Evolutionary conservation across 2,797 vertebrate species (phyloP).

Genomic region (Hafferia zeledoni): DNA sequence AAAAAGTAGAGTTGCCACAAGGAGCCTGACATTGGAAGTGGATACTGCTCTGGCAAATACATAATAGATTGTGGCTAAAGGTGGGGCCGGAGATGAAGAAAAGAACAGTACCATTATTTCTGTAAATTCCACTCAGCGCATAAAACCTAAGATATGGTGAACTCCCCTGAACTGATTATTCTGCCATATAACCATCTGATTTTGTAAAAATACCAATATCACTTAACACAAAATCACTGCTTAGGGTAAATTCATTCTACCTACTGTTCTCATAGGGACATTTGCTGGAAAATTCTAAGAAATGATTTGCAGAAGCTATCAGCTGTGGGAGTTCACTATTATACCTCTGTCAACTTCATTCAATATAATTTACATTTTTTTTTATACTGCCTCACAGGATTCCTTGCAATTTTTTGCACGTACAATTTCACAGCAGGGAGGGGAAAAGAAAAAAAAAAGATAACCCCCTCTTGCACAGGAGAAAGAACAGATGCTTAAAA

Average conservation of each 20-base stretch:
- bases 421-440: slow-evolving; percentile 78
- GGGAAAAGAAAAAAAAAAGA: neutral
- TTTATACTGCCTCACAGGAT: slow-evolving; percentile 73
- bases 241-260: slow-evolving; percentile 74
- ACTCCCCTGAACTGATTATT: slow-evolving; percentile 67
- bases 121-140: slow-evolving; percentile 27
- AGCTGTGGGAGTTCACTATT: slow-evolving; percentile 78
- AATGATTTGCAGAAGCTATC: slow-evolving; percentile 76
- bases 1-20: slow-evolving; percentile 41
- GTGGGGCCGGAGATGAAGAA: neutral
- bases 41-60: neutral
- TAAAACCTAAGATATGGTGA: slow-evolving; percentile 56
- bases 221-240: slow-evolving; percentile 73
- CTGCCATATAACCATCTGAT: slow-evolving; percentile 62
- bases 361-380: slow-evolving; percentile 79
- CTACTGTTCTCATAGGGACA: slow-evolving; percentile 72
- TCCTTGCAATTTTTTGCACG: slow-evolving; percentile 76
- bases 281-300: slow-evolving; percentile 78
- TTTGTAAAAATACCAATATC: slow-evolving; percentile 69
- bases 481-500: slow-evolving; percentile 82
- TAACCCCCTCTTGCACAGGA: slow-evolving; percentile 65
- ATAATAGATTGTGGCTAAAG: slow-evolving; percentile 15
- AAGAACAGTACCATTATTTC: slow-evolving; percentile 25
- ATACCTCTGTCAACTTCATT: slow-evolving; percentile 79
- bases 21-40: neutral